Percentiles rank a stretch among this genome's conserved stretches.
Conservation (phyloP, 2,113 vertebrate genomes). For the Zapornia atra region DNA sequence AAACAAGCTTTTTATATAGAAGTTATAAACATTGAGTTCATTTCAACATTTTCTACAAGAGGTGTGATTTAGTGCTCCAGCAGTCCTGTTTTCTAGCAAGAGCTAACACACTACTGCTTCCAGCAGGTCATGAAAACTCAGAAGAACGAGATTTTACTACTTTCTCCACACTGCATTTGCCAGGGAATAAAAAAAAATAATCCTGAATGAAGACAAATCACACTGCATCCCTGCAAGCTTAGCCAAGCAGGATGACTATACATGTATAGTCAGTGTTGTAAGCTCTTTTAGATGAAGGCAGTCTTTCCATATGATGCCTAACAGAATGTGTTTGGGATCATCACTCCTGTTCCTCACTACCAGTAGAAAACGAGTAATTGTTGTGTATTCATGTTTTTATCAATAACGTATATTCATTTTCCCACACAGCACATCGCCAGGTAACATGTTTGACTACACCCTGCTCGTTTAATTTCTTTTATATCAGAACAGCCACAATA, state of each 20-base stretch:
- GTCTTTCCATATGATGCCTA: not conserved
- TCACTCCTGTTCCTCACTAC: not conserved
- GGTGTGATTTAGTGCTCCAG: not conserved
- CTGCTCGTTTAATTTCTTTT: not conserved
- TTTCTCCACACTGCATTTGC: not conserved
- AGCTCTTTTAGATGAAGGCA: not conserved
- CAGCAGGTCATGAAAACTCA: not conserved
- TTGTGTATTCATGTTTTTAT: not conserved
- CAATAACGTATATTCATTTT: not conserved
- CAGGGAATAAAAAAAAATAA: not conserved
- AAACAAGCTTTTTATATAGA: not conserved
- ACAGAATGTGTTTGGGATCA: not conserved
- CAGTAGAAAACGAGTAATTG: not conserved
- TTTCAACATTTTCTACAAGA: not conserved
- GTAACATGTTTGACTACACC: not conserved
- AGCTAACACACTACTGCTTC: not conserved
- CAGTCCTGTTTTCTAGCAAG: not conserved
- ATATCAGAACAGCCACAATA: not conserved
- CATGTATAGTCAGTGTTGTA: not conserved
- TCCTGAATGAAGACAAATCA: not conserved
- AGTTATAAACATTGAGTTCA: not conserved
- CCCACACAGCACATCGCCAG: not conserved
- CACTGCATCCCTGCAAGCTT: not conserved
- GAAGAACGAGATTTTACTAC: not conserved
- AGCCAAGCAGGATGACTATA: not conserved